Evolutionary conservation across 2,797 vertebrate species (phyloP).

Genomic region (Danio aesculapii): DNA sequence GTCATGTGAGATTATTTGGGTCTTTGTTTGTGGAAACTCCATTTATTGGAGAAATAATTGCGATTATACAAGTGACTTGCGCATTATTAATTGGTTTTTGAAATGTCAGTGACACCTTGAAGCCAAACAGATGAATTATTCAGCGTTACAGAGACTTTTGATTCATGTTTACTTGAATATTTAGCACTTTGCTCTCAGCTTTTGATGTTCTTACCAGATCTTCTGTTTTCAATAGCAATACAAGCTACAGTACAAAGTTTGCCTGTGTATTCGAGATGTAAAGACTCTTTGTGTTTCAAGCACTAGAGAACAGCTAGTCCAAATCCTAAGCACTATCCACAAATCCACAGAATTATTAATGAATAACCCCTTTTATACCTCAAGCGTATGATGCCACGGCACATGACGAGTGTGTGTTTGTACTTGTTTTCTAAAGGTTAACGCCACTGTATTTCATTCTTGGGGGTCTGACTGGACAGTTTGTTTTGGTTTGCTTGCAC

Average conservation of each 20-base stretch:
- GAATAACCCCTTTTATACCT: slow-evolving; percentile 30
- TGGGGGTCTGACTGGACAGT: neutral
- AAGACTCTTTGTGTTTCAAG: slow-evolving; percentile 23
- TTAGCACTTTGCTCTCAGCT: neutral
- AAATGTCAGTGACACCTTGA: neutral
- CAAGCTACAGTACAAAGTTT: neutral
- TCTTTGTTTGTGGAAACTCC: neutral
- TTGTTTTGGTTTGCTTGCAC: slow-evolving; percentile 5
- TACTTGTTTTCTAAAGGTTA: slow-evolving; percentile 9
- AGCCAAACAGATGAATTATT: neutral
- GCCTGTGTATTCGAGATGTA: slow-evolving; percentile 18
- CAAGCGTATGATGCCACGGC: neutral
- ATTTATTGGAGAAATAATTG: neutral
- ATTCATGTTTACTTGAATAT: neutral
- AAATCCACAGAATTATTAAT: slow-evolving; percentile 30
- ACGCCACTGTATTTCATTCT: neutral
- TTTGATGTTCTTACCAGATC: neutral
- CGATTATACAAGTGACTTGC: no score
- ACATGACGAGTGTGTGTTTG: slow-evolving; percentile 2
- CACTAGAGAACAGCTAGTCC: neutral
- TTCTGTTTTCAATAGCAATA: neutral
- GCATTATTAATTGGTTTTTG: neutral
- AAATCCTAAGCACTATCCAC: neutral
- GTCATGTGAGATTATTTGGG: neutral
- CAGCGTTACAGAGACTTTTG: neutral